Base-by-base conservation (phyloP, 2,113 vertebrate species). In the Triplophysa tibetana region DNA sequence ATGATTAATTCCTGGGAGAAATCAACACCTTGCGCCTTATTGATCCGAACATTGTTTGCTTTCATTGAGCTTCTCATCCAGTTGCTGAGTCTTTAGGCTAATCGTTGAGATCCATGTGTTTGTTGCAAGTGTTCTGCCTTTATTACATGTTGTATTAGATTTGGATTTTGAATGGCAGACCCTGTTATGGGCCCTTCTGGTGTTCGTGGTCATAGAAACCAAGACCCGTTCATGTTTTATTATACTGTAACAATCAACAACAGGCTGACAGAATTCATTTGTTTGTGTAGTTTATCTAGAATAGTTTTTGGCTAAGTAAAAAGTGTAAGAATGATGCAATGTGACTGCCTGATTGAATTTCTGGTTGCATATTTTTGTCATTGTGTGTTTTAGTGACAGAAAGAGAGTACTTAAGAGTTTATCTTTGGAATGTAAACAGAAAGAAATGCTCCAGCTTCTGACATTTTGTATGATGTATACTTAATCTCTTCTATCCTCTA, bases 41-140 rank as follows among this genome's bases (percentile, higher is more conserved):
- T 67, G 79, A 67, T 81, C 38, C 63, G 65, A 75, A 24, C 23
- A 67, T 16, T 75, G 70, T 75, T 81, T 66, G 63, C 70, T 65
- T 56, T 65, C 58, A 70, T 23, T 66, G 16, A 23, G 52, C 70
- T 68, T 29, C 29, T 74, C 68, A 60, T 29, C 23, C 79, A 75
- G 21, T 67, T 9, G 48, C 65, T 3, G 50, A 21, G 41, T 67
- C 70, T 67, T 67, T 74, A 41, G 66, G 33, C 19, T 58, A 66
- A 75, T 75, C 41, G 45, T 81, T 81, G 61, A 75, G 70, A 81
- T 75, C 52, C 23, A 38, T 24, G 52, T 65, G 72, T 61, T 66
- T 52, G 23, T 52, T 24, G 24, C 62, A 74, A 65, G 60, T 60
- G 70, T 66, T 48, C 78, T 73, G 70, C 19, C 52, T 65, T 72